Conservation (phyloP, 2,797 vertebrate species). For the Scolopax rusticola region DNA sequence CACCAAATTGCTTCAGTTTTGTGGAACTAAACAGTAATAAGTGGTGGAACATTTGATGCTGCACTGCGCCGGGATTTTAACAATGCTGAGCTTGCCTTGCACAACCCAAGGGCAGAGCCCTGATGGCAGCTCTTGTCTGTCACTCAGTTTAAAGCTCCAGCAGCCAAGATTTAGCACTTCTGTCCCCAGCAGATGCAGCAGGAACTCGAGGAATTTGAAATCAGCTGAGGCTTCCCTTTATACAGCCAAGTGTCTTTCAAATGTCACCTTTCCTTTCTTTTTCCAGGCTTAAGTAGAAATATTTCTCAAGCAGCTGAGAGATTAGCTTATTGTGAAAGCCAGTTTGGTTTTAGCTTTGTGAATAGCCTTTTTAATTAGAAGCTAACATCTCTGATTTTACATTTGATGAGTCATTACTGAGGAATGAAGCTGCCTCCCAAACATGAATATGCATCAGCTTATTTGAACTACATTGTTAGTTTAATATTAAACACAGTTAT, state of each 20-base stretch:
- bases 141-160: rapidly evolving
- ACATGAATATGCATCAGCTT: constrained; percentile 71
- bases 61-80: rapidly evolving
- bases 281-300: not conserved
- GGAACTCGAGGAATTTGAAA: not conserved
- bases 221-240: not conserved
- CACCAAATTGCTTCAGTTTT: rapidly evolving
- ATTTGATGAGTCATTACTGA: constrained; percentile 73
- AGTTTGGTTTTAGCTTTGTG: not conserved
- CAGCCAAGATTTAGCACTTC: not conserved
- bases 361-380: constrained; percentile 60
- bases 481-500: constrained; percentile 62
- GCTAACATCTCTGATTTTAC: constrained; percentile 64
- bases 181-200: not conserved
- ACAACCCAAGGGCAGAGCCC: not conserved
- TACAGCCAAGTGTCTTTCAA: not conserved
- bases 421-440: constrained; percentile 74
- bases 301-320: not conserved
- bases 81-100: not conserved
- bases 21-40: not conserved
- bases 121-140: not conserved
- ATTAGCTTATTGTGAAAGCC: constrained; percentile 25
- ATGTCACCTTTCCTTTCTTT: not conserved
- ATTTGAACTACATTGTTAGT: constrained; percentile 39
- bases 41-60: not conserved